Conservation (phyloP, 2,797 vertebrate genomes). For the Poeciliopsis paucimaculata region DNA sequence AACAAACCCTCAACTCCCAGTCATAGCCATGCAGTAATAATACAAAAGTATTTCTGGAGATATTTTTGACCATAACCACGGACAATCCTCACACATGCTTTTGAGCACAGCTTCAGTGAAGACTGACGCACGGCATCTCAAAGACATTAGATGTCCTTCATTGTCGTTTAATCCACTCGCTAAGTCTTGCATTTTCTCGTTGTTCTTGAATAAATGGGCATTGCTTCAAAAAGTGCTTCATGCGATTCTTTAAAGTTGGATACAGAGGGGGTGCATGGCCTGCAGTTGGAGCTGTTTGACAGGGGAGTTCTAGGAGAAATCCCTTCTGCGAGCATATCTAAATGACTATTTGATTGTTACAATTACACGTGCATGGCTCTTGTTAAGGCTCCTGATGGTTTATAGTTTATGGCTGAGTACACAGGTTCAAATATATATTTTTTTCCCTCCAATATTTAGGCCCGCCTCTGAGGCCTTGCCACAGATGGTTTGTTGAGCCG, state of each 20-base stretch:
- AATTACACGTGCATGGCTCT: constrained; percentile 70
- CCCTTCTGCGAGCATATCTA: constrained; percentile 46
- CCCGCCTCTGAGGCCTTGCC: constrained; percentile 48
- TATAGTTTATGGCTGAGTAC: constrained; percentile 73
- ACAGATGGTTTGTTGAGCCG: constrained; percentile 50
- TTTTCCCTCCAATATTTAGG: constrained; percentile 56
- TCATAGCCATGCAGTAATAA: constrained; percentile 23
- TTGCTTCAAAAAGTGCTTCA: constrained; percentile 33
- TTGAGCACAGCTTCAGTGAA: constrained; percentile 21
- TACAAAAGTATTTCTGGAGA: constrained; percentile 37
- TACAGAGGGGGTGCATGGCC: constrained; percentile 49
- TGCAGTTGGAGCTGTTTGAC: constrained; percentile 64
- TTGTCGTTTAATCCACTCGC: constrained; percentile 33
- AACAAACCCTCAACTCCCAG: constrained; percentile 21
- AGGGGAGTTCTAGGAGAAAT: constrained; percentile 53
- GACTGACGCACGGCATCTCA: constrained; percentile 32
- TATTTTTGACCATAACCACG: constrained; percentile 29
- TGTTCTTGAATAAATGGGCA: constrained; percentile 38
- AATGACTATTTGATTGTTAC: constrained; percentile 72
- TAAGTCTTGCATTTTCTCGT: constrained; percentile 31
- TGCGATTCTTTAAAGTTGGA: constrained; percentile 53
- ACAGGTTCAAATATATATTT: constrained; percentile 58
- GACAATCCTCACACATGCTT: constrained; percentile 28
- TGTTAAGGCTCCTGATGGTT: constrained; percentile 64
- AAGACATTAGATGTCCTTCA: constrained; percentile 38